Evolutionary conservation across 1,140 invertebrate genomes (phyloP), one percentile per base, ranked within the genome.

Genomic region (Muscidifurax raptorellus): DNA sequence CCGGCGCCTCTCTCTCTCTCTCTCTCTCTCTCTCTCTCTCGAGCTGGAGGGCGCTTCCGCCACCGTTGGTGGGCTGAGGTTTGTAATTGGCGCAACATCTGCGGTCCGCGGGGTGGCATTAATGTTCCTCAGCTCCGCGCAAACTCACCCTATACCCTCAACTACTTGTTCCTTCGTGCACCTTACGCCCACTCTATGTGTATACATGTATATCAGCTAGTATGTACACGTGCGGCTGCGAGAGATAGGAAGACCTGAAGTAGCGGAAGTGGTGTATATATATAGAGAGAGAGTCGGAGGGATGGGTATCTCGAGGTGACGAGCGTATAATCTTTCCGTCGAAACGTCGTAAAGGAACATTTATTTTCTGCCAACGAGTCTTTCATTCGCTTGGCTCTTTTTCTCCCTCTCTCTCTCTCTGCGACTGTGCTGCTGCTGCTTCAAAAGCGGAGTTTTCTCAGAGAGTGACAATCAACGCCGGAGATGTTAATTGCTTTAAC

Each of bases 81-180:
- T 92, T 92, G 92, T 92, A 92, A 93, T 93, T 92, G 92, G 90
- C 88, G 91, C 90, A 93, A 93, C 92, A 93, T 93, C 92, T 93
- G 92, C 88, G 91, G 91, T 92, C 90, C 91, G 87, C 88, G 89
- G 90, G 90, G 89, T 91, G 88, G 89, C 91, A 92, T 93, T 92
- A 92, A 92, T 93, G 92, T 92, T 91, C 90, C 87, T 87, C 89
- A 86, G 87, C 88, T 87, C 85, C 86, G 59, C 13, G 27, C 44
- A 69, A 74, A 85, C 76, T 86, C 87, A 77, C 76, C 84, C n/a
- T n/a, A n/a, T n/a, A n/a, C 86, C 80, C 85, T 76, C 67, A 25
- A 78, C 12, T 25, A 22, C 32, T 25, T 80, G 36, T 36, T 44
- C n/a, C 12, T 76, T 40, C 72, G 27, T 18, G 40, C 22, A 69